Base-by-base conservation (phyloP, 92 coral and sea anemone species). In the Epizoanthus illoricatus region DNA sequence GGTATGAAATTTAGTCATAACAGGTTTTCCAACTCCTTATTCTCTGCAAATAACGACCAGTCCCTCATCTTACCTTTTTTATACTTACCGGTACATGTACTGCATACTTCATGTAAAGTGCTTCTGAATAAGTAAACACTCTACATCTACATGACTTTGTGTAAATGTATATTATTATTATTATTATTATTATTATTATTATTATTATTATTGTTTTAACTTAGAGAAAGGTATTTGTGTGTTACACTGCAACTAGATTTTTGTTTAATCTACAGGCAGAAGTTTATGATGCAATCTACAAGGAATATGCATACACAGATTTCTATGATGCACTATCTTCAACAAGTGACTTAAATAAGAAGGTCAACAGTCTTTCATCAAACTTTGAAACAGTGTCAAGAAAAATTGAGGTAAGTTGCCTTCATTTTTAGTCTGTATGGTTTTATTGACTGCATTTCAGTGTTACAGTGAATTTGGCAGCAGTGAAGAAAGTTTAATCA, bases 271-370 rank as follows among this genome's bases (percentile, higher is more conserved):
- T 61, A 21, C 65, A 96, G 99, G 95, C 94, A 60, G 94, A 90
- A 57, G 98, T 96, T 28, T 94, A 89, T 49, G 85, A 94, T 68
- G 86, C 93, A 63, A 92, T 96, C 40, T 92, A 91, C 92, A 94
- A 96, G 86, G 98, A 94, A 28, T 96, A 96, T 85, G 90, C 99
- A 2, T 96, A 87, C 88, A 92, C 91, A 52, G 99, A 91, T 47
- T 96, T 96, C 66, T 81, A 87, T 81, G 94, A 96, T 76, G 92
- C 94, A 83, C 89, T 90, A 74, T 89, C 94, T 65, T 90, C 97
- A 42, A 92, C 98, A 9, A 74, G 83, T 75, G 97, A 96, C 45
- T 75, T 96, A 80, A 93, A 94, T 74, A 89, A 92, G 87, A 96
- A 88, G 80, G 97, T 96, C 2, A 80, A 89, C 58, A 91, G 69